A percentile compares a stretch with the other conserved stretches of the same genome.
Evolutionary conservation across 2,797 vertebrate genomes (phyloP).

Genomic region (Podarcis siculus): DNA sequence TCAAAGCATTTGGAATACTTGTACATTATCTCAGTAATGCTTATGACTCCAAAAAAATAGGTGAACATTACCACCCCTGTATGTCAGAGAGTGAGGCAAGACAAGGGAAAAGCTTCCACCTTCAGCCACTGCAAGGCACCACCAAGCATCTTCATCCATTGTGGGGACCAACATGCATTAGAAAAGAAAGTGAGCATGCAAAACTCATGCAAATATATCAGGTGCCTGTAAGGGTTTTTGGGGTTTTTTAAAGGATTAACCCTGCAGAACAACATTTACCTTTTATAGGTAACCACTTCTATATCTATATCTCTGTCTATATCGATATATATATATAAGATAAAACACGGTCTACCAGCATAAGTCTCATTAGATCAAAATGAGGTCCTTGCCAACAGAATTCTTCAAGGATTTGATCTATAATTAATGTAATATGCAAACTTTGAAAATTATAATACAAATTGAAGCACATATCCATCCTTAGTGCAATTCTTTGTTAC

Average conservation of each 20-base stretch:
- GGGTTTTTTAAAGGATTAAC: background rate
- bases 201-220: background rate
- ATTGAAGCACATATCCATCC: conserved; percentile 31
- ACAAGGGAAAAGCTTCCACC: background rate
- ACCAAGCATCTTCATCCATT: background rate
- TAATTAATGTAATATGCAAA: conserved; percentile 44
- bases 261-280: background rate
- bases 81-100: background rate
- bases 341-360: background rate
- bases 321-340: background rate
- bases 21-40: background rate
- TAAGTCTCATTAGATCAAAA: conserved; percentile 28
- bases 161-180: background rate
- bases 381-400: conserved; percentile 2
- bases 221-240: background rate
- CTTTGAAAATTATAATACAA: conserved; percentile 31
- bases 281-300: background rate
- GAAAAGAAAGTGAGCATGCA: background rate
- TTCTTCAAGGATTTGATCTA: conserved; percentile 27
- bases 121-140: background rate
- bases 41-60: background rate
- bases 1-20: background rate
- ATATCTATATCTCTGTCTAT: background rate
- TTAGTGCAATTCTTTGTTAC: conserved; percentile 23
- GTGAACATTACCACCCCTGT: background rate